These are phyloP conservation scores for Lepeophtheirus salmonis DNA, from an alignment of 1,140 invertebrate species.

Conservation along the genomic window DNA sequence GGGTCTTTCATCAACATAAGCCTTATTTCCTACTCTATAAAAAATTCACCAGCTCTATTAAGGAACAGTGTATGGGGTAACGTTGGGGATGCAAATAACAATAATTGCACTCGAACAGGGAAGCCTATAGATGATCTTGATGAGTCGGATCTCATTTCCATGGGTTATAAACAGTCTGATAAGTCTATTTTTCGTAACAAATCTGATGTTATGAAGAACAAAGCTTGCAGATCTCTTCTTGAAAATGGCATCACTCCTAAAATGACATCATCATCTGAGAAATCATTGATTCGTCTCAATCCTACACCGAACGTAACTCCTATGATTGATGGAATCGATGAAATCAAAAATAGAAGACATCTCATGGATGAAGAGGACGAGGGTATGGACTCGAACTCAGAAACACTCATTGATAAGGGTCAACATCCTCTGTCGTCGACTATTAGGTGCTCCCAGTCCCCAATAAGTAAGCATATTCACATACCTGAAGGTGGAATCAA, in stretches of 20 bases:
- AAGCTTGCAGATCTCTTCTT: neutral
- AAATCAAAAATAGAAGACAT: neutral
- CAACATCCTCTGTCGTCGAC: neutral
- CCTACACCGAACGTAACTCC: neutral
- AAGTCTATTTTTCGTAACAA: neutral
- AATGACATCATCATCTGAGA: neutral
- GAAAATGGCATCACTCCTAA: neutral
- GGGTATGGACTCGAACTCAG: neutral
- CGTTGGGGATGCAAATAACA: neutral
- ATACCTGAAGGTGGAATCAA: neutral
- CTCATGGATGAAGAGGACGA: neutral
- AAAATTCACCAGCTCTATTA: neutral
- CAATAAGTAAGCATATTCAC: neutral
- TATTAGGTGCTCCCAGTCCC: neutral
- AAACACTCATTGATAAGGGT: neutral
- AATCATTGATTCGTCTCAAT: neutral
- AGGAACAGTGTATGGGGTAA: neutral
- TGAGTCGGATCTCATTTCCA: neutral
- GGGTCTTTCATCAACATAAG: neutral
- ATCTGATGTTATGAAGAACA: neutral
- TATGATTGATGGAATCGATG: neutral
- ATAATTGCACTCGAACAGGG: neutral
- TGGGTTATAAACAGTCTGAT: neutral
- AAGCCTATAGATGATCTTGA: neutral
- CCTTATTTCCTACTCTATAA: neutral